Evolutionary conservation across 2,888 invertebrate genomes (phyloP), one percentile per base, ranked within the genome.

Genomic region (Nomada flava): DNA sequence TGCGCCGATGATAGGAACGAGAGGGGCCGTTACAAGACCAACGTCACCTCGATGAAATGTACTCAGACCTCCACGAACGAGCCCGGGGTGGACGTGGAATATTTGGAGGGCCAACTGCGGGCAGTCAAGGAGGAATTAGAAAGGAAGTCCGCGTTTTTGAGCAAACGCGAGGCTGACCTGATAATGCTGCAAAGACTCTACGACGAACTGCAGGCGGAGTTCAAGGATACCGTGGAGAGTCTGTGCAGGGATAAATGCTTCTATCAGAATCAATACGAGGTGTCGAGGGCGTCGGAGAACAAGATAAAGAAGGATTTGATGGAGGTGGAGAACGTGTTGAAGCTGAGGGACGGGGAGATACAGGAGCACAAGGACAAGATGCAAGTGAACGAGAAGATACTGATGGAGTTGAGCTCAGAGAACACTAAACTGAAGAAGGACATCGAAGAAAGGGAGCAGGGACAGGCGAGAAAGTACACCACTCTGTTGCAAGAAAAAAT

Each of bases 101-200:
- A 81, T 1, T 36, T 88, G 15, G 90, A 92, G 57, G 82, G 79
- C n/a, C 96, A 96, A 85, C 94, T 97, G 74, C 92, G 94, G 64
- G 94, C 95, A 36, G 91, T 96, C 68, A 96, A 95, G 82, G 95
- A 95, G 82, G 95, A 95, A 64, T 89, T 96, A 60, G 95, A 95
- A 44, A 95, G 95, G 89, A 96, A 96, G 90, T 95, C 95, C 79
- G 91, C 94, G 57, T 94, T 94, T 60, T 94, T 96, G 15, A 94
- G 94, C 65, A 95, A 96, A 52, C 95, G 95, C 74, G 96, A 96
- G 86, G 94, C 95, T 63, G 95, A 95, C 81, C 94, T 96, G 4
- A 94, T 95, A 64, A 93, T 93, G 0, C 89, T 96, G 60, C 91
- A 95, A 84, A 90, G 94, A 76, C 95, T 96, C 89, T 94, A 96